A percentile compares a stretch with the other conserved stretches of the same genome.
These are phyloP conservation scores for Neodontobutis hainanensis DNA, from an alignment of 2,113 vertebrate genomes.

Conservation along the genomic window DNA sequence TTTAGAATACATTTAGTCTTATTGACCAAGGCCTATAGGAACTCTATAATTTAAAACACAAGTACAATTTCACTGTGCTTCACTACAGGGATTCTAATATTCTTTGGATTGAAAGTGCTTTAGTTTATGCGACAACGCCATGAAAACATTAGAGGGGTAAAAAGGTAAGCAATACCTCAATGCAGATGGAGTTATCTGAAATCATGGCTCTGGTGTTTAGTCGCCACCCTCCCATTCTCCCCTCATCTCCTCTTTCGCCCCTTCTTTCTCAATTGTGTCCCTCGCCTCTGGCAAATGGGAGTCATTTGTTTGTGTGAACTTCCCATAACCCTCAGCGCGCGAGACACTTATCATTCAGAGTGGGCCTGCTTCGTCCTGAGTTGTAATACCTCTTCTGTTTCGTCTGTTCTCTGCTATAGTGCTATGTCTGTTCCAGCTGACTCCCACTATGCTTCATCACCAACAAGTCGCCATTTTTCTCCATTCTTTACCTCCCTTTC, in stretches of 20 bases:
- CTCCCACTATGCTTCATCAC: conserved; percentile 51
- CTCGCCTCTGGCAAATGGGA: conserved; percentile 77
- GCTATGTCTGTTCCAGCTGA: conserved; percentile 38
- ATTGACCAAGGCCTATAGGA: conserved; percentile 63
- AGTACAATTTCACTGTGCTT: conserved; percentile 42
- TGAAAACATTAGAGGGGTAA: conserved; percentile 55
- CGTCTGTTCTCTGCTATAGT: conserved; percentile 11
- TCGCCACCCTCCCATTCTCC: conserved; percentile 22
- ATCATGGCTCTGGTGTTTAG: conserved; percentile 55
- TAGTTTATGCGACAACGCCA: conserved; percentile 34
- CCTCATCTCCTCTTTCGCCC: conserved; percentile 44
- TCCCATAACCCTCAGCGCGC: conserved; percentile 72
- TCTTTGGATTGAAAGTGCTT: conserved; percentile 64
- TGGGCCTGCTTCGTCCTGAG: conserved; percentile 52
- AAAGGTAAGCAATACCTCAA: conserved; percentile 65
- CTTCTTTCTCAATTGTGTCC: conserved; percentile 75
- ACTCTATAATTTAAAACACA: conserved; percentile 55
- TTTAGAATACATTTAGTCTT: conserved; percentile 63
- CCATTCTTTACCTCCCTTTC: conserved; percentile 21
- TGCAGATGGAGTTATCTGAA: conserved; percentile 72
- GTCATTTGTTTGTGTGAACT: conserved; percentile 81
- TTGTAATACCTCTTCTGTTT: conserved; percentile 61
- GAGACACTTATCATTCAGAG: conserved; percentile 80
- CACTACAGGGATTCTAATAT: conserved; percentile 61
- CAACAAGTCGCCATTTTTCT: conserved; percentile 51